These are phyloP conservation scores for Danio albolineatus DNA, from an alignment of 2,797 vertebrate genomes.

Conservation along the genomic window DNA sequence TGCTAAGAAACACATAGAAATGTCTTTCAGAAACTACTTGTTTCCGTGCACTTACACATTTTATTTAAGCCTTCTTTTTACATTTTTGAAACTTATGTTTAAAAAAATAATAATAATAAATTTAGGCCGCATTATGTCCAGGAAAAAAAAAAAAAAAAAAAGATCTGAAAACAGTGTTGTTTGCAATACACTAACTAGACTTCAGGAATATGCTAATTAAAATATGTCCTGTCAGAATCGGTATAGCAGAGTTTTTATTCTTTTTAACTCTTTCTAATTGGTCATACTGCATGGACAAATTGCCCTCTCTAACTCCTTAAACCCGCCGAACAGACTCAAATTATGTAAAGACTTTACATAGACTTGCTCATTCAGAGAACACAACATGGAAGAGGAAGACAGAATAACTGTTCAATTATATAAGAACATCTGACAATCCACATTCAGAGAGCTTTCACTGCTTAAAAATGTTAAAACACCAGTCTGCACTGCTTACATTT, in stretches of 20 bases:
- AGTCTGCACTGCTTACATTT: background rate
- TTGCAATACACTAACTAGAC: too few species aligned
- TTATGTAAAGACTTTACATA: background rate
- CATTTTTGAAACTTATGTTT: background rate
- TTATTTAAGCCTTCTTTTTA: too few species aligned
- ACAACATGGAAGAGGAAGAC: background rate
- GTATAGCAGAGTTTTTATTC: background rate
- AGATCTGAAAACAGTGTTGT: background rate
- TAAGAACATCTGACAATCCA: background rate
- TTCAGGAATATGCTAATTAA: background rate
- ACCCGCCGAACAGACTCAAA: background rate
- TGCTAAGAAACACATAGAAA: background rate
- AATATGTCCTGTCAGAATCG: background rate
- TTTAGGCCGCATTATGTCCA: background rate
- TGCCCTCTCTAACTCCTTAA: background rate
- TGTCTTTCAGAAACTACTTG: background rate
- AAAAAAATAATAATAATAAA: too few species aligned
- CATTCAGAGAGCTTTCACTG: background rate
- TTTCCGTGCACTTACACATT: background rate
- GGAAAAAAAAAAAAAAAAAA: background rate
- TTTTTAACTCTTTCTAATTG: background rate
- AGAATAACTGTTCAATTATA: background rate
- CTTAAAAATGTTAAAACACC: background rate
- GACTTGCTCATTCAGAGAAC: background rate
- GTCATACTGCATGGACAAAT: background rate